phyloP scores from a whole-genome alignment of 2,113 vertebrate genomes.

The Lophotis ruficrista region DNA sequence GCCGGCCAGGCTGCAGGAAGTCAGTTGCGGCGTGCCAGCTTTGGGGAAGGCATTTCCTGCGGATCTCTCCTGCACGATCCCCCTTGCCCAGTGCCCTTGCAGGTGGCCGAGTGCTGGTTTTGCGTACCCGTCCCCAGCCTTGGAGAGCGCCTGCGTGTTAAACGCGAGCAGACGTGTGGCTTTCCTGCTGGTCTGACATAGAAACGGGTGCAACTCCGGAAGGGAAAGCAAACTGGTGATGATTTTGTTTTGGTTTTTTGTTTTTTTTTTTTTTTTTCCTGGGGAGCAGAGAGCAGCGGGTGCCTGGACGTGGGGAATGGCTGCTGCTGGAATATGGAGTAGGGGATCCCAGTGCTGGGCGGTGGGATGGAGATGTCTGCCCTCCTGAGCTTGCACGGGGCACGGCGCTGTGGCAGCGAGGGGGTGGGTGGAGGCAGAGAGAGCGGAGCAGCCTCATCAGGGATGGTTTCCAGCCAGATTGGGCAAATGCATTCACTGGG shows the following conservation, averaged over 20 bases:
- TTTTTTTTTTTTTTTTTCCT: neutral
- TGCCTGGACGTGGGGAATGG: neutral
- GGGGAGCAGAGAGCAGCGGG: neutral
- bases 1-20: neutral
- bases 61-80: neutral
- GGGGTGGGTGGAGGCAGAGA: accelerated
- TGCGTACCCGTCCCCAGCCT: neutral
- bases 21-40: neutral
- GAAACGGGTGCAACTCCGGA: neutral
- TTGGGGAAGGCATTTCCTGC: neutral
- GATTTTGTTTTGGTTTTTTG: too few species aligned
- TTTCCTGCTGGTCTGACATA: neutral
- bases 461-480: neutral
- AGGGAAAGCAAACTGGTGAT: neutral
- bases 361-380: neutral
- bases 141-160: neutral
- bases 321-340: neutral
- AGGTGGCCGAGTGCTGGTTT: neutral
- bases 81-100: neutral
- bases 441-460: neutral
- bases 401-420: accelerated
- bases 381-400: accelerated
- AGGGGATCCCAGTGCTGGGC: accelerated
- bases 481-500: neutral
- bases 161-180: neutral